Evolutionary conservation across 2,113 vertebrate genomes (phyloP).

Genomic region (Lepus timidus): DNA sequence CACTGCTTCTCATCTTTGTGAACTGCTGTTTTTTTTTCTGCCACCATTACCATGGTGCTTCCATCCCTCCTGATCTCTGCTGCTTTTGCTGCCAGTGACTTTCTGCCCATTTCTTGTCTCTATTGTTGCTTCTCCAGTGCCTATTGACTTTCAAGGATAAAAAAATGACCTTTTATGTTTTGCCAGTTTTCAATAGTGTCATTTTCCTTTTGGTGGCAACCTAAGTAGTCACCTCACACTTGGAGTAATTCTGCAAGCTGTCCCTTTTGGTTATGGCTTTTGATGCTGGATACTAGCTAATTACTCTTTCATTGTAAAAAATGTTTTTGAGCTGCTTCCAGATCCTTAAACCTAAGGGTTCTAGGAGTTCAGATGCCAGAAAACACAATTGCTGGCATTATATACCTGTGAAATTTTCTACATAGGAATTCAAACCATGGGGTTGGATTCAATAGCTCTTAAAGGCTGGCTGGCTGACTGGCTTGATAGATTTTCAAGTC

Average conservation of each 20-base stretch:
- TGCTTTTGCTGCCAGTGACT: not conserved
- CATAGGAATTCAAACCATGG: not conserved
- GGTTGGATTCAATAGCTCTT: not conserved
- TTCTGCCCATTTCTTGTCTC: not conserved
- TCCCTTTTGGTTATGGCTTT: not conserved
- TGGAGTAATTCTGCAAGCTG: not conserved
- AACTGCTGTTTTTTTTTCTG: not conserved
- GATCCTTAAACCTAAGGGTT: not conserved
- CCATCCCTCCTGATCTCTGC: not conserved
- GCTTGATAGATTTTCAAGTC: conserved; percentile 14
- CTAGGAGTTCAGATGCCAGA: not conserved
- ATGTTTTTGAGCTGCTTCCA: not conserved
- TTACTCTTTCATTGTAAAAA: not conserved
- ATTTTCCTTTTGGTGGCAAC: conserved; percentile 37
- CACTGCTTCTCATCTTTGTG: not conserved
- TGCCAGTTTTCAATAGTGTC: not conserved
- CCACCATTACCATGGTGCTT: not conserved
- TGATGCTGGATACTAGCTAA: not conserved
- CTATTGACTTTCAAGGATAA: conserved; percentile 5
- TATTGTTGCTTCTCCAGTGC: conserved; percentile 10
- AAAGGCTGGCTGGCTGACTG: not conserved
- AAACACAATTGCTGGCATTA: not conserved
- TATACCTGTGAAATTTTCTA: conserved; percentile 26
- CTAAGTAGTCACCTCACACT: not conserved
- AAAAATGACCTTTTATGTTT: not conserved